Percentiles rank a stretch among this genome's conserved stretches.
Conservation (phyloP, 2,797 vertebrate species). For the Cryptoprocta ferox region DNA sequence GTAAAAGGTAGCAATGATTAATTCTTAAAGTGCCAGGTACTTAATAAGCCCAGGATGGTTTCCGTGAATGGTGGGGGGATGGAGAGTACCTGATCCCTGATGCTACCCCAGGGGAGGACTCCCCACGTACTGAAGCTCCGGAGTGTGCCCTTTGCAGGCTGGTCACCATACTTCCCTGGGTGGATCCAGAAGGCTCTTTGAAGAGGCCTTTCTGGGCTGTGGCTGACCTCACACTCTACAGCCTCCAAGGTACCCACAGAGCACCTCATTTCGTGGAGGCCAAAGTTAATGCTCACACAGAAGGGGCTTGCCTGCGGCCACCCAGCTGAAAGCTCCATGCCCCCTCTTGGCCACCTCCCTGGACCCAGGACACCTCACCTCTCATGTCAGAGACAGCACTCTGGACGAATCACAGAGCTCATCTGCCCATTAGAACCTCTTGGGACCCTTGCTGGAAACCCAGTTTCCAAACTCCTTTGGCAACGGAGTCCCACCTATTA, state of each 20-base stretch:
- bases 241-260: background rate
- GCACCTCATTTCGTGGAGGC: background rate
- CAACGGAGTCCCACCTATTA: background rate
- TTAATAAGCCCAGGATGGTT: background rate
- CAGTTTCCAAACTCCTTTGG: background rate
- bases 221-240: accelerated
- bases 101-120: background rate
- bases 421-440: background rate
- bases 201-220: background rate
- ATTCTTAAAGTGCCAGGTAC: background rate
- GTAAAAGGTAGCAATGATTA: background rate
- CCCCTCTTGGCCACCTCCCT: background rate
- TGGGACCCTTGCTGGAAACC: background rate
- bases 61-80: background rate
- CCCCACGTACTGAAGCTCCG: background rate
- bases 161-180: background rate
- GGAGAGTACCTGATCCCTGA: background rate
- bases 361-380: background rate
- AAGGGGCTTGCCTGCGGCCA: background rate
- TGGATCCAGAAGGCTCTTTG: background rate
- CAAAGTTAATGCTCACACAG: background rate
- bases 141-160: background rate
- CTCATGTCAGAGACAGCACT: background rate
- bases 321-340: background rate
- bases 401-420: background rate